A percentile compares a stretch with the other conserved stretches of the same genome.
These are phyloP conservation scores for Himalopsyche tibetana DNA, from an alignment of 2,888 invertebrate genomes.

Conservation along the genomic window DNA sequence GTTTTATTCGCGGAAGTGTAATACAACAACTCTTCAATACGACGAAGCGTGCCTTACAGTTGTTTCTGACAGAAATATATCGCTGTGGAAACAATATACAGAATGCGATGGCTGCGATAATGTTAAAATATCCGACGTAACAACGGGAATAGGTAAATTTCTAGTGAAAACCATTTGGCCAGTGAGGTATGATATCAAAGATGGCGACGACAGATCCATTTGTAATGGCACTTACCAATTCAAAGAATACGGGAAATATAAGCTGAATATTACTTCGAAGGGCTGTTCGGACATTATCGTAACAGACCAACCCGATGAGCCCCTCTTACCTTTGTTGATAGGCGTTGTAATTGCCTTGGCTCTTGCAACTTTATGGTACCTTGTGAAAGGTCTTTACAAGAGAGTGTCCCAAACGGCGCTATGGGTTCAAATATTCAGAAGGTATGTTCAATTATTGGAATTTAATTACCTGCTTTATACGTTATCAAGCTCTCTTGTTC, in stretches of 20 bases:
- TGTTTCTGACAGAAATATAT: slow-evolving; percentile 69
- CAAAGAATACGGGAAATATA: slow-evolving; percentile 74
- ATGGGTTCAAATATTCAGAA: slow-evolving; percentile 73
- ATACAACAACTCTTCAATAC: slow-evolving; percentile 69
- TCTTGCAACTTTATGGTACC: slow-evolving; percentile 76
- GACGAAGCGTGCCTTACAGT: slow-evolving; percentile 76
- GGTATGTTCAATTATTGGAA: slow-evolving; percentile 68
- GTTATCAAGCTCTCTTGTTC: too few species aligned
- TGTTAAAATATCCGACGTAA: slow-evolving; percentile 44
- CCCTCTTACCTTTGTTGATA: slow-evolving; percentile 73
- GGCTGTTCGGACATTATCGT: slow-evolving; percentile 72
- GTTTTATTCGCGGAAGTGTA: slow-evolving; percentile 71
- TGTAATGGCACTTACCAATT: slow-evolving; percentile 73
- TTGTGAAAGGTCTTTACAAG: slow-evolving; percentile 74
- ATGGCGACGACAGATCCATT: slow-evolving; percentile 69
- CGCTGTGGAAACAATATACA: slow-evolving; percentile 73
- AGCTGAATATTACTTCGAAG: slow-evolving; percentile 69
- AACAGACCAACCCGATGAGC: slow-evolving; percentile 75
- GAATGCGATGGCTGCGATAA: slow-evolving; percentile 70
- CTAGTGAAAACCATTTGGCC: slow-evolving; percentile 71
- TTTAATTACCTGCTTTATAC: too few species aligned
- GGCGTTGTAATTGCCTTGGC: slow-evolving; percentile 73
- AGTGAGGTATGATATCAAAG: slow-evolving; percentile 70
- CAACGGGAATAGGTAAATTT: slow-evolving; percentile 68
- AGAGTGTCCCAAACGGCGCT: slow-evolving; percentile 72